These are phyloP conservation scores for Lathronympha strigana DNA, from an alignment of 2,888 invertebrate species.

Conservation along the genomic window DNA sequence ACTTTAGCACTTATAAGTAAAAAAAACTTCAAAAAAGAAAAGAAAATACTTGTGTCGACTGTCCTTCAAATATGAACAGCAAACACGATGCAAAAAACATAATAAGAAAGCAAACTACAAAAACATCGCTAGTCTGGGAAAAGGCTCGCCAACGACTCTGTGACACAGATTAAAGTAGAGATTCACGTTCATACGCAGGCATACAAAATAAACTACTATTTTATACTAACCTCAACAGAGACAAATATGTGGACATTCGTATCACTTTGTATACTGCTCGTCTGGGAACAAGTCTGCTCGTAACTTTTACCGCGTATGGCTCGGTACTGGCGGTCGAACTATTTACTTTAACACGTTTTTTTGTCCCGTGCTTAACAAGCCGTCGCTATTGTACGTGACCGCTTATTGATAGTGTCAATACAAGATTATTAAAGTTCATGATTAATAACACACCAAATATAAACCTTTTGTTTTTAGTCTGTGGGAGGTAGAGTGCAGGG, in stretches of 20 bases:
- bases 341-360: conserved; percentile 78
- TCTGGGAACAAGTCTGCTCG: conserved; percentile 34
- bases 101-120: conserved; percentile 68
- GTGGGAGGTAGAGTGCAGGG: conserved; percentile 43
- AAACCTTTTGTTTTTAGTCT: conserved; percentile 52
- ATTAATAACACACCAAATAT: conserved; percentile 59
- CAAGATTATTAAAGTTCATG: conserved; percentile 66
- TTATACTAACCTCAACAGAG: conserved; percentile 44
- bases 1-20: not conserved
- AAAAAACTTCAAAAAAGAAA: conserved; percentile 18
- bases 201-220: conserved; percentile 42
- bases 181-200: conserved; percentile 57
- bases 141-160: conserved; percentile 51
- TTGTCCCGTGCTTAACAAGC: conserved; percentile 74
- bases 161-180: conserved; percentile 62
- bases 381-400: conserved; percentile 66
- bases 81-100: conserved; percentile 61
- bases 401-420: conserved; percentile 78
- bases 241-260: conserved; percentile 41
- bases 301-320: conserved; percentile 58
- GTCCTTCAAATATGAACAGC: conserved; percentile 55
- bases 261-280: conserved; percentile 42
- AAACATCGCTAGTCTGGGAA: conserved; percentile 58
- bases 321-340: conserved; percentile 56
- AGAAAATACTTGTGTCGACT: conserved; percentile 46